A percentile compares a stretch with the other conserved stretches of the same genome.
phyloP scores from a whole-genome alignment of 2,888 invertebrate genomes.

The Thymelicus lineola region DNA sequence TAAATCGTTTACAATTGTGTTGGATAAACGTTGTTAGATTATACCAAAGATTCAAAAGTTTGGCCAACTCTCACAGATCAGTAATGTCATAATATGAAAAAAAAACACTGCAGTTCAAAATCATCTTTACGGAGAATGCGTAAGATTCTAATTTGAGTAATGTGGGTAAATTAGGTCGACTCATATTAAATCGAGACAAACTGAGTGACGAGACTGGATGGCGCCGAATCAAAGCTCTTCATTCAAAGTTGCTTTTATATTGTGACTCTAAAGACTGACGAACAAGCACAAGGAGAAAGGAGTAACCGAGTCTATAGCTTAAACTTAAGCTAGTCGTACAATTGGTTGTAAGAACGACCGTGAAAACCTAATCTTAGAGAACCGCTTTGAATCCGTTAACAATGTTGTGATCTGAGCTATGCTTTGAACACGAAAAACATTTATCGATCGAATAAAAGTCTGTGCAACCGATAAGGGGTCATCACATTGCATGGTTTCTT shows the following conservation, averaged over 20 bases:
- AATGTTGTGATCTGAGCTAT: no score
- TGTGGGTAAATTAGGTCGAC: constrained; percentile 27
- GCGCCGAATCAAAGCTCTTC: constrained; percentile 32
- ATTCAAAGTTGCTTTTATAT: not conserved
- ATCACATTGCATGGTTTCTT: no score
- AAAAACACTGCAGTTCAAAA: not conserved
- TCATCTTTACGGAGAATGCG: not conserved
- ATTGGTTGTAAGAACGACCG: not conserved
- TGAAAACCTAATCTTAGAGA: not conserved
- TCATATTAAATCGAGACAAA: constrained; percentile 28
- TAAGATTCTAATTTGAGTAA: constrained; percentile 5
- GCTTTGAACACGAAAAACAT: no score
- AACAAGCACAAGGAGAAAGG: not conserved
- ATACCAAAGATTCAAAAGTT: not conserved
- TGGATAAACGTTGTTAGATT: not conserved
- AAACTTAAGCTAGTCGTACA: not conserved
- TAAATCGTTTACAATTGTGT: not conserved
- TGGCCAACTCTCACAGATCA: not conserved
- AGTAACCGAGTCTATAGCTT: not conserved
- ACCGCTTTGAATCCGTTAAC: not conserved
- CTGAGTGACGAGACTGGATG: constrained; percentile 43
- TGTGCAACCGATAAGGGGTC: no score
- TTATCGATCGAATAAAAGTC: no score
- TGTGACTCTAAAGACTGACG: not conserved
- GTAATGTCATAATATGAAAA: no score